Conservation (phyloP, 2,113 vertebrate species). For the Pedetes capensis region DNA sequence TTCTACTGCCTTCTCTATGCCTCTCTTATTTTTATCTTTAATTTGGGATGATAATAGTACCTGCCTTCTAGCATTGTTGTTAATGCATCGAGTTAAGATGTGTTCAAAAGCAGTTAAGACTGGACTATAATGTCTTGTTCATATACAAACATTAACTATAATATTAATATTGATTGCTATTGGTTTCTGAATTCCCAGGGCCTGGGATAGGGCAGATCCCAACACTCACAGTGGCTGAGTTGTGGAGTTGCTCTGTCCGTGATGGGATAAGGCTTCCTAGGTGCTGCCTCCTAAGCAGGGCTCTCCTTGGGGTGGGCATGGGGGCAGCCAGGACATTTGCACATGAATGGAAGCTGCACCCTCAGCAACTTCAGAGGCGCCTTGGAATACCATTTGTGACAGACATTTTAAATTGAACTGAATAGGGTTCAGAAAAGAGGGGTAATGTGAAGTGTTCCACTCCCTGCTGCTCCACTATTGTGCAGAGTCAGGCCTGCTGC, state of each 20-base stretch:
- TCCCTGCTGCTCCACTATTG: fast-evolving
- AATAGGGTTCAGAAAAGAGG: neutral
- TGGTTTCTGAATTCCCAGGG: neutral
- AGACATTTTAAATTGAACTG: too few species aligned
- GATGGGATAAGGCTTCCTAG: neutral
- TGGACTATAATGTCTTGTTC: neutral
- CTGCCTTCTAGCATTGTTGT: neutral
- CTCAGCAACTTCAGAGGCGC: neutral
- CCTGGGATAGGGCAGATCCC: neutral
- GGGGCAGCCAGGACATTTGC: too few species aligned
- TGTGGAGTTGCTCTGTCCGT: neutral
- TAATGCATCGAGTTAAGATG: neutral
- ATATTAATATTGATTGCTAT: neutral
- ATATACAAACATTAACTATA: neutral
- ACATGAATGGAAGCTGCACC: neutral
- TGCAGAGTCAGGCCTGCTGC: neutral
- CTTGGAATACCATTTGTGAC: neutral
- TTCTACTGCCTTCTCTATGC: neutral
- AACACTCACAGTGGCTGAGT: neutral
- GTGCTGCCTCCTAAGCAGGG: neutral
- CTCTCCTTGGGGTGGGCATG: neutral
- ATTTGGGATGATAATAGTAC: neutral
- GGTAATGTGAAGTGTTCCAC: neutral
- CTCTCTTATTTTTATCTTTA: neutral
- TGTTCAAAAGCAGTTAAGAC: neutral